Conservation (phyloP, 1,140 invertebrate species). For the Chironomus striatipennis region DNA sequence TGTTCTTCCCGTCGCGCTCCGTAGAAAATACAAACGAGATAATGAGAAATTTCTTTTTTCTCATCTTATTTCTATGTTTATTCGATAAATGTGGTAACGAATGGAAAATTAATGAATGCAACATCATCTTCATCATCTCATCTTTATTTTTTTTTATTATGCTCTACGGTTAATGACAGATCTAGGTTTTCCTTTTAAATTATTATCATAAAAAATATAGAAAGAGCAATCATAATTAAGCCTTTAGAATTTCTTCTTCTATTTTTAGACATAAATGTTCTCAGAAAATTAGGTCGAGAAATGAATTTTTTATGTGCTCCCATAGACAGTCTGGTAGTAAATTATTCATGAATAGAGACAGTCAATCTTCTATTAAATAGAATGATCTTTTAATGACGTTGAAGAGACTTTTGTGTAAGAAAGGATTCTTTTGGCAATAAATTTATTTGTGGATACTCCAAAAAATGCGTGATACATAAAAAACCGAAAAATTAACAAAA, state of each 20-base stretch:
- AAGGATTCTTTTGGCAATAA: too few species aligned
- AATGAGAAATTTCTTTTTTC: neutral
- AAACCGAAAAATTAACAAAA: too few species aligned
- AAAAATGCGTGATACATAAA: too few species aligned
- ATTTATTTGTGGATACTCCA: too few species aligned
- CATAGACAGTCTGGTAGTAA: too few species aligned
- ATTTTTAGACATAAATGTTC: neutral
- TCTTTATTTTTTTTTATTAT: too few species aligned
- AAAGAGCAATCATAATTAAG: neutral
- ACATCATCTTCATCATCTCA: neutral
- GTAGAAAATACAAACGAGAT: neutral
- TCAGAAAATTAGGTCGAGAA: neutral
- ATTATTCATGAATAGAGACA: too few species aligned
- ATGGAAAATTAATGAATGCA: constrained; percentile 14
- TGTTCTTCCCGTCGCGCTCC: neutral
- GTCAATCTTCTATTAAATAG: too few species aligned
- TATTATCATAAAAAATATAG: constrained; percentile 15
- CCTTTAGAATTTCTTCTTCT: neutral
- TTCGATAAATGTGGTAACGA: constrained; percentile 7
- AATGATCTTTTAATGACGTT: too few species aligned
- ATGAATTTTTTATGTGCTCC: too few species aligned
- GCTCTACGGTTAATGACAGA: neutral
- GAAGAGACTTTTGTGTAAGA: too few species aligned
- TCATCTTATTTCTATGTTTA: neutral
- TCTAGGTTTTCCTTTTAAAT: constrained; percentile 3